phyloP scores from a whole-genome alignment of 2,797 vertebrate species.

The Argya squamiceps region DNA sequence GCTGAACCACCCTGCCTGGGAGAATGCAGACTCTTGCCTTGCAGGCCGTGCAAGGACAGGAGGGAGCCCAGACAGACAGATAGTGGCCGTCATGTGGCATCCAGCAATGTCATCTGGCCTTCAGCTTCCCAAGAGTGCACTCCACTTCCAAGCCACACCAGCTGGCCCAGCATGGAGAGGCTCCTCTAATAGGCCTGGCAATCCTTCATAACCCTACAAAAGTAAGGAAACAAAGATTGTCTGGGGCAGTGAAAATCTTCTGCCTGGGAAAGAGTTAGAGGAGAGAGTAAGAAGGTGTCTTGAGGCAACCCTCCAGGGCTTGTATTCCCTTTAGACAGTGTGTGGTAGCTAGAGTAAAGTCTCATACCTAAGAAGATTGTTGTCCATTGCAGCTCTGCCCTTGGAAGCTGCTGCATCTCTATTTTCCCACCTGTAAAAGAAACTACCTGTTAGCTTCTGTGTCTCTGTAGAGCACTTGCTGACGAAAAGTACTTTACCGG shows the following conservation, averaged over 20 bases:
- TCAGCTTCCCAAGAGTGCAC: background rate
- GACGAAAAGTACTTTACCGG: background rate
- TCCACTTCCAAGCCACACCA: background rate
- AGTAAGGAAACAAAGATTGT: background rate
- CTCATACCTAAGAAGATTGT: background rate
- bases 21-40: background rate
- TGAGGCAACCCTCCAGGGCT: background rate
- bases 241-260: background rate
- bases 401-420: background rate
- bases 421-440: background rate
- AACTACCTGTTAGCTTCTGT: background rate
- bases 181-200: background rate
- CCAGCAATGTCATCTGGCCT: background rate
- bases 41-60: rapidly evolving
- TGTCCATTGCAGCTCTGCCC: background rate
- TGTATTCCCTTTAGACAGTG: background rate
- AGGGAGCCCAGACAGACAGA: background rate
- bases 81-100: background rate
- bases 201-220: background rate
- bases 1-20: background rate
- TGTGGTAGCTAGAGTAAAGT: background rate
- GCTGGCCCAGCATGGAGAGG: background rate
- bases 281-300: background rate
- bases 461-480: background rate
- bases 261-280: background rate